Percentiles rank a stretch among this genome's conserved stretches.
Conservation (phyloP, 1,140 invertebrate species). For the Odontomachus brunneus region DNA sequence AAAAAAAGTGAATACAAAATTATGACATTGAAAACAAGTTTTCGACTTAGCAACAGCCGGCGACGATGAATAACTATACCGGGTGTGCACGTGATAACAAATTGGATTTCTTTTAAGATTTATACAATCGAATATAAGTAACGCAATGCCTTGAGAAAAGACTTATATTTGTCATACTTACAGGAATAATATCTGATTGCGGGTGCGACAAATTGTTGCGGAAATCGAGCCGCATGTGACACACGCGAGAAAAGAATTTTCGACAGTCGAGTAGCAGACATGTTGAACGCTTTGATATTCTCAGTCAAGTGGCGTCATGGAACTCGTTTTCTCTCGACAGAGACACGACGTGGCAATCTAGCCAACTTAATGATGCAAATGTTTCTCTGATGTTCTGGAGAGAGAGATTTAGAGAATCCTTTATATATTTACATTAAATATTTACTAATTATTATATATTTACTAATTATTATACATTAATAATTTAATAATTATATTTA, state of each 20-base stretch:
- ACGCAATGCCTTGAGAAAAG: too few species aligned
- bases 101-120: too few species aligned
- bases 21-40: constrained; percentile 11
- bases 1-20: neutral
- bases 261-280: constrained; percentile 68
- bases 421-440: neutral
- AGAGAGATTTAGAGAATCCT: neutral
- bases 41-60: too few species aligned
- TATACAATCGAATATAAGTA: too few species aligned
- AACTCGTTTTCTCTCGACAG: too few species aligned
- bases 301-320: neutral
- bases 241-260: constrained; percentile 65
- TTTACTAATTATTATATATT: too few species aligned
- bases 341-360: neutral
- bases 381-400: neutral
- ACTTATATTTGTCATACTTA: constrained; percentile 63
- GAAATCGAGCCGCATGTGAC: constrained; percentile 50
- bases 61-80: neutral
- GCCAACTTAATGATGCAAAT: neutral
- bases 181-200: constrained; percentile 76
- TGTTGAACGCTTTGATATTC: constrained; percentile 12
- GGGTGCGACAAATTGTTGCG: constrained; percentile 50
- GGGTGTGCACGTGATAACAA: neutral
- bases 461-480: too few species aligned
- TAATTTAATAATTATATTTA: too few species aligned